Base-by-base conservation (phyloP, 2,113 vertebrate genomes). In the Aegithalos caudatus region DNA sequence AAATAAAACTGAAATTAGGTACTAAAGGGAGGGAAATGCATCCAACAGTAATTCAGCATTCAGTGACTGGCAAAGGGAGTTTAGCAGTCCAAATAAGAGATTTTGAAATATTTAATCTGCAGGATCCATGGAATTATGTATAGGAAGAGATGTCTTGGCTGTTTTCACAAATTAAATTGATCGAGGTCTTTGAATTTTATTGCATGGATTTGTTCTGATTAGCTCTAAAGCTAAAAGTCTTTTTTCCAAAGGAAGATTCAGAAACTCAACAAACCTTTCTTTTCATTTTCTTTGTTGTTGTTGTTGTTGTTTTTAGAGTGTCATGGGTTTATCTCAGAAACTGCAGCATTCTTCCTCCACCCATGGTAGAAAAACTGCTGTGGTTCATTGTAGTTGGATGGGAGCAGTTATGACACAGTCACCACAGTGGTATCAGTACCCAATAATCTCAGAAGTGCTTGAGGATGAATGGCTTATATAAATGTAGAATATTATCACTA, bases 1-100 rank as follows among this genome's bases (percentile, higher is more conserved):
- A 93, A 88, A 82, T 92, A 94, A 94, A 90, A 86, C 40, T 64
- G 28, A 91, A 94, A 94, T 90, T 71, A 60, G 65, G 28, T 92
- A 65, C 38, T 84, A 66, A 84, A 94, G 31, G 12, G 25, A 80
- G 62, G 37, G 53, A 82, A 91, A 62, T 2, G 29, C 35, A 65
- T 87, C 48, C 45, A 74, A 29, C 19, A 77, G 48, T 76, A 96
- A 95, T 82, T 79, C 65, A 72, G n/a, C 31, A 65, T 87, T 86
- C 86, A 85, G 65, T 45, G 54, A 58, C 27, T 38, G 37, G 62
- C 24, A 91, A 76, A 80, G 58, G 58, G 15, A 87, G 37, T 6
- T 85, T 90, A 90, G 47, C 71, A 85, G 45, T 91, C 73, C 58
- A 88, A 95, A 82, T n/a, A 89, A 72, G 9, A 82, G 70, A 86